A percentile compares a stretch with the other conserved stretches of the same genome.
These are phyloP conservation scores for Anas acuta DNA, from an alignment of 2,797 vertebrate species.

Conservation along the genomic window DNA sequence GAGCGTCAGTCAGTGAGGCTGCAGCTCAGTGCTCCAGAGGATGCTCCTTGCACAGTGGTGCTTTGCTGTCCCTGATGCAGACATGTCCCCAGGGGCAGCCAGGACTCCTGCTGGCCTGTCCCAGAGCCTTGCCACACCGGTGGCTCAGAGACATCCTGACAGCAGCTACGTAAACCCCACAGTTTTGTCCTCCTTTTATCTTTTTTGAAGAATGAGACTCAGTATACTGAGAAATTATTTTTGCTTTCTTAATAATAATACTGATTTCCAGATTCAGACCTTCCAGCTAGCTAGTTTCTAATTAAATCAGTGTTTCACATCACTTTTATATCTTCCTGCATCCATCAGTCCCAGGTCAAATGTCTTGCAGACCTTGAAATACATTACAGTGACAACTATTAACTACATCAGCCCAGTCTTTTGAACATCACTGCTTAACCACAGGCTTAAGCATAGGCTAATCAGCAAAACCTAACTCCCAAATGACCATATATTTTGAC, in stretches of 20 bases:
- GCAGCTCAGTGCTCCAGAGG: too few relatives aligned
- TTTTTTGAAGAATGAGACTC: neutral
- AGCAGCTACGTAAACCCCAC: neutral
- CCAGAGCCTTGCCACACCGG: too few relatives aligned
- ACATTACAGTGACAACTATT: neutral
- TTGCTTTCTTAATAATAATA: neutral
- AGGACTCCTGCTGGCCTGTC: too few relatives aligned
- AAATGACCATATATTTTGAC: neutral
- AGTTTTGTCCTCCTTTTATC: neutral
- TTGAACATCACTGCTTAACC: neutral
- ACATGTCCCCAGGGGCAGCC: too few relatives aligned
- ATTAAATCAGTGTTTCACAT: neutral
- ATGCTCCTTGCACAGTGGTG: too few relatives aligned
- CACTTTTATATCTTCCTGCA: neutral
- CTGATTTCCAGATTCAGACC: neutral
- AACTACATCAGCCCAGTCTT: neutral
- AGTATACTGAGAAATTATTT: neutral
- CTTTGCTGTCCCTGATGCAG: too few relatives aligned
- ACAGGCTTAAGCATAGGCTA: fast-evolving
- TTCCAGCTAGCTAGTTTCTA: neutral
- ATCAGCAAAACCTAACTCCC: neutral
- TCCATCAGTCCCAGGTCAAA: neutral
- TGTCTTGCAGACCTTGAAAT: neutral
- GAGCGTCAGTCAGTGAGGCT: neutral
- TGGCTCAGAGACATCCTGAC: neutral